Base-by-base conservation (phyloP, 2,113 vertebrate species). In the Ptilonorhynchus violaceus region DNA sequence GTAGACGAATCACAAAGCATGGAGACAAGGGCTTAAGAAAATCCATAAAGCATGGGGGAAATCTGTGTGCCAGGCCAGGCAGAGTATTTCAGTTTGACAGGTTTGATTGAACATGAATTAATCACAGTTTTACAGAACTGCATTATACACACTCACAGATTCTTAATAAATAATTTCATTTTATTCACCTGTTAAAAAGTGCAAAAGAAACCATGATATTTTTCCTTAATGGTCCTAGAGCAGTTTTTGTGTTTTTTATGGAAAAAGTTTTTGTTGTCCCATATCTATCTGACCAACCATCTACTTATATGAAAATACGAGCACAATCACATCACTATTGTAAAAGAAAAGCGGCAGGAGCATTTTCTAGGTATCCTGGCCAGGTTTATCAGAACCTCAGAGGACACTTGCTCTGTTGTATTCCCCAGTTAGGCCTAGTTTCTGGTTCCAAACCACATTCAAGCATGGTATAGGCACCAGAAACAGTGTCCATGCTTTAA, bases 151-250 rank as follows among this genome's bases (percentile, higher is more conserved):
- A 69, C 37, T 95, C 63, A 56, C 49, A 77, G n/a, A 66, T 85
- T 89, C 83, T 96, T 96, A 96, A 73, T 96, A 86, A 97, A 96
- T 93, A 18, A 84, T 37, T 95, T 79, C 6, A 73, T 91, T 95
- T 93, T 95, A 95, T 94, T 91, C 62, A 33, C 95, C 85, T 82
- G 50, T 91, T 97, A 94, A 95, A 96, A 94, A 60, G 7, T 27
- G 50, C 37, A 56, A 49, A 89, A 52, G 62, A 55, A 74, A 37
- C 9, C 2, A 1, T 37, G 2, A 37, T 33, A 21, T 21, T 72
- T 16, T 35, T 73, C 16, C 24, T 53, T 56, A 47, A 28, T 67
- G 15, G 24, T 50, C 28, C 11, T 72, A 44, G 37, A 68, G 22
- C 4, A 35, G 5, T 62, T 85, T 46, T 16, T 68, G 13, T 62